These are phyloP conservation scores for Ornithoptera priamus DNA, from an alignment of 2,888 invertebrate genomes.

Conservation along the genomic window DNA sequence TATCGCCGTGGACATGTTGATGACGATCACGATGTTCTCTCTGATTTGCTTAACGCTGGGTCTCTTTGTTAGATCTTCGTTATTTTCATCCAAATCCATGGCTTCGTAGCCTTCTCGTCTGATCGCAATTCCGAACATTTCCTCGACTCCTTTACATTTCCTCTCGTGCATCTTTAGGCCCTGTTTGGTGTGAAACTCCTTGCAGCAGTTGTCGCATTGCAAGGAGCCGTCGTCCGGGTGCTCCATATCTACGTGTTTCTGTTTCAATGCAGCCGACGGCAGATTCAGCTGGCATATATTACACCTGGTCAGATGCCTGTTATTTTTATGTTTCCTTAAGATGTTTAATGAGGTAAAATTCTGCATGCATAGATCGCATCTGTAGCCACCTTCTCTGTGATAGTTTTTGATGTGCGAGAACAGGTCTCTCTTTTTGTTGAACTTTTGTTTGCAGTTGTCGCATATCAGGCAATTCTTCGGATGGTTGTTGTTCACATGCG, in stretches of 20 bases:
- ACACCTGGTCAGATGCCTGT: slow-evolving; percentile 64
- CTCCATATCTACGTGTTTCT: slow-evolving; percentile 65
- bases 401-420: slow-evolving; percentile 73
- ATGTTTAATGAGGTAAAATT: slow-evolving; percentile 65
- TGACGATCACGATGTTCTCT: slow-evolving; percentile 65
- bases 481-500: slow-evolving; percentile 65
- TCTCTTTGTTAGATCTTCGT: slow-evolving; percentile 52
- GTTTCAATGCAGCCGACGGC: slow-evolving; percentile 65
- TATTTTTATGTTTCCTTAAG: slow-evolving; percentile 63
- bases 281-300: slow-evolving; percentile 63
- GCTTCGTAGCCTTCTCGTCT: slow-evolving; percentile 59
- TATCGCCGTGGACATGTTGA: slow-evolving; percentile 73
- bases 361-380: slow-evolving; percentile 63
- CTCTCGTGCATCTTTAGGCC: slow-evolving; percentile 66
- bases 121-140: slow-evolving; percentile 49
- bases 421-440: slow-evolving; percentile 67
- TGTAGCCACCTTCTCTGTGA: slow-evolving; percentile 70
- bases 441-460: slow-evolving; percentile 68
- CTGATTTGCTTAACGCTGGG: slow-evolving; percentile 70
- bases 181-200: slow-evolving; percentile 69
- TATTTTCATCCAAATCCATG: slow-evolving; percentile 59
- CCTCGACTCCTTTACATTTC: slow-evolving; percentile 60
- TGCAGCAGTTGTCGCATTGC: slow-evolving; percentile 63
- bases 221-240: slow-evolving; percentile 69
- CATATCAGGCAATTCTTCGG: slow-evolving; percentile 71